These are phyloP conservation scores for Passer montanus DNA, from an alignment of 2,113 vertebrate genomes.

Conservation along the genomic window DNA sequence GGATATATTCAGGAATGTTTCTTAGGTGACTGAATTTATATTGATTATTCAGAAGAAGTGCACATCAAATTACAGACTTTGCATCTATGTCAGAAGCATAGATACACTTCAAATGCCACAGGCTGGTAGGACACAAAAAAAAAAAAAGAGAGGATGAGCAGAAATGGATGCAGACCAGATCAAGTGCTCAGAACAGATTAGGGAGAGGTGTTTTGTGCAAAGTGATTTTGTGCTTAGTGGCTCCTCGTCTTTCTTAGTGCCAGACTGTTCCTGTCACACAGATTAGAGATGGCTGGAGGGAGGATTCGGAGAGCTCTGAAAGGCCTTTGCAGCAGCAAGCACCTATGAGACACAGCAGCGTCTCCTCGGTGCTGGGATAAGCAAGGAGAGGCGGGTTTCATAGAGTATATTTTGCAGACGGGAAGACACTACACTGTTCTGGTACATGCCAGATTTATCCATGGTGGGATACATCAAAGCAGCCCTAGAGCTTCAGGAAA, in stretches of 20 bases:
- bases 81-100: not conserved
- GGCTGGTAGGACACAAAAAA: not conserved
- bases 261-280: not conserved
- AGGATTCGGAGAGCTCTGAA: not conserved
- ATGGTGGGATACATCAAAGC: not conserved
- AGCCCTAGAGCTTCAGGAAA: not conserved
- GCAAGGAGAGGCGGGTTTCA: not conserved
- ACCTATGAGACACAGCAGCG: not conserved
- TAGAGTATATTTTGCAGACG: not conserved
- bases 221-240: constrained; percentile 28
- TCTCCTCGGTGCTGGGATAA: not conserved
- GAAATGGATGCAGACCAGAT: not conserved
- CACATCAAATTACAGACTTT: not conserved
- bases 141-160: not conserved
- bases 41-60: not conserved
- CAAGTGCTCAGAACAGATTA: not conserved
- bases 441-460: not conserved
- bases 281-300: constrained; percentile 17
- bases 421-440: not conserved
- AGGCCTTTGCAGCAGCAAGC: not conserved
- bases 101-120: not conserved
- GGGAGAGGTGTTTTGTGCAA: not conserved
- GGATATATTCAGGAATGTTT: not conserved
- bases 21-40: not conserved
- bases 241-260: constrained; percentile 6